phyloP scores from a whole-genome alignment of 2,797 vertebrate species.

The Melanotaenia maccullochi region DNA sequence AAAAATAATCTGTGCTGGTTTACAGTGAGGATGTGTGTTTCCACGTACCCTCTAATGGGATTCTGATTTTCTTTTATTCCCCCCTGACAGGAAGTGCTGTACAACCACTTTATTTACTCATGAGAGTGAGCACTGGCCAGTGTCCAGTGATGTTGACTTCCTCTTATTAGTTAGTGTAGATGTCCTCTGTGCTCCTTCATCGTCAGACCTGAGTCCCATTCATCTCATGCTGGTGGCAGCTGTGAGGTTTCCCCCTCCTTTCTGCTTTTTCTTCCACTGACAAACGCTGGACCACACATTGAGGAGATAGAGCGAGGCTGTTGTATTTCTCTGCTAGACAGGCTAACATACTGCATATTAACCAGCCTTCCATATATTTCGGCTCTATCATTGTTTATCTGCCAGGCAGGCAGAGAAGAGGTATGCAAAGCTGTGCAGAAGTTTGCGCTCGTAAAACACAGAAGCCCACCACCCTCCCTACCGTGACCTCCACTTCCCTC shows the following conservation, averaged over 20 bases:
- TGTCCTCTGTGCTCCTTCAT: slow-evolving; percentile 7
- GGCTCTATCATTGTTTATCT: slow-evolving; percentile 68
- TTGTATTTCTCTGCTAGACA: slow-evolving; percentile 51
- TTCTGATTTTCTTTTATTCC: slow-evolving; percentile 49
- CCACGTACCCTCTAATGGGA: slow-evolving; percentile 57
- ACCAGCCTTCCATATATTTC: slow-evolving; percentile 52
- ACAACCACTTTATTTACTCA: slow-evolving; percentile 40
- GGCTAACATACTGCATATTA: slow-evolving; percentile 58
- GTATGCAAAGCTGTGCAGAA: slow-evolving; percentile 43
- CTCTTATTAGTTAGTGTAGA: slow-evolving; percentile 15
- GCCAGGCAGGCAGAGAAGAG: slow-evolving; percentile 41
- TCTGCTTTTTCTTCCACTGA: slow-evolving; percentile 53
- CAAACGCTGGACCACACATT: slow-evolving; percentile 76
- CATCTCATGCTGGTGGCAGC: slow-evolving; percentile 55
- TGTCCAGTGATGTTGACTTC: slow-evolving; percentile 28
- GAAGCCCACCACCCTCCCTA: slow-evolving; percentile 8
- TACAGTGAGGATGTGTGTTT: slow-evolving; percentile 52
- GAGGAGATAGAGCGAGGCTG: slow-evolving; percentile 54
- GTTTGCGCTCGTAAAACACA: slow-evolving; percentile 49
- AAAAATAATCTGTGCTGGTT: slow-evolving; percentile 37
- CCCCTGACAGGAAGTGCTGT: slow-evolving; percentile 17
- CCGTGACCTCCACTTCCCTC: slow-evolving; percentile 44
- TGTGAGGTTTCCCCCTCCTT: slow-evolving; percentile 37
- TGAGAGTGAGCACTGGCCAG: slow-evolving; percentile 24
- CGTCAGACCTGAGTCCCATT: slow-evolving; percentile 29